Percentiles rank a stretch among this genome's conserved stretches.
Conservation (phyloP, 2,113 vertebrate genomes). For the Gavia stellata region DNA sequence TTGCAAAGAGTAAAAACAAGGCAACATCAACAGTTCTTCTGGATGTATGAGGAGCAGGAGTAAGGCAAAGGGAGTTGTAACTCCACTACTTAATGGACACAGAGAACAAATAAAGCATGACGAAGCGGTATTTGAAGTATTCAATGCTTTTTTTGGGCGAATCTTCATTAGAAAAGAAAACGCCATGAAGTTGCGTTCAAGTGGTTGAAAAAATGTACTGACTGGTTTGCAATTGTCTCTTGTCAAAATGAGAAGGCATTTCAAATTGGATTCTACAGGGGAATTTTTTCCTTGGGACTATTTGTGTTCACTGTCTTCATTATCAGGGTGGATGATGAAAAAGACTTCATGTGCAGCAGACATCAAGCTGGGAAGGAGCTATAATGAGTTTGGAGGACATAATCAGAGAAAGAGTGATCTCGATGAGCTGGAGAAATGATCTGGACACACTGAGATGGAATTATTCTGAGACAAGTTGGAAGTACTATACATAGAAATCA, state of each 20-base stretch:
- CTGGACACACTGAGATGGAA: background rate
- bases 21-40: background rate
- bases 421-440: background rate
- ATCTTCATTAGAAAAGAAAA: background rate
- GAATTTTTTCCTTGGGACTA: conserved; percentile 23
- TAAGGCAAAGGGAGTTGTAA: background rate
- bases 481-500: background rate
- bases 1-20: background rate
- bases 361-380: conserved; percentile 21
- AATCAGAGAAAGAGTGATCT: conserved; percentile 14
- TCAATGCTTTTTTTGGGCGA: background rate
- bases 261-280: background rate
- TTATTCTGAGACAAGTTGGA: conserved; percentile 13
- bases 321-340: conserved; percentile 37
- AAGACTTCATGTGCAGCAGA: background rate
- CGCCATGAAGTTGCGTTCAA: background rate
- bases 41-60: background rate
- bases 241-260: background rate
- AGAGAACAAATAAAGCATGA: background rate
- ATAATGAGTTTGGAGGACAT: background rate
- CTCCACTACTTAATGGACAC: background rate
- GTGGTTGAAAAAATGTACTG: background rate
- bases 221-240: background rate
- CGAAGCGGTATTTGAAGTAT: background rate
- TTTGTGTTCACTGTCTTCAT: conserved; percentile 49